Base-by-base conservation (phyloP, 2,797 vertebrate genomes). In the Diglossa cyanea region DNA sequence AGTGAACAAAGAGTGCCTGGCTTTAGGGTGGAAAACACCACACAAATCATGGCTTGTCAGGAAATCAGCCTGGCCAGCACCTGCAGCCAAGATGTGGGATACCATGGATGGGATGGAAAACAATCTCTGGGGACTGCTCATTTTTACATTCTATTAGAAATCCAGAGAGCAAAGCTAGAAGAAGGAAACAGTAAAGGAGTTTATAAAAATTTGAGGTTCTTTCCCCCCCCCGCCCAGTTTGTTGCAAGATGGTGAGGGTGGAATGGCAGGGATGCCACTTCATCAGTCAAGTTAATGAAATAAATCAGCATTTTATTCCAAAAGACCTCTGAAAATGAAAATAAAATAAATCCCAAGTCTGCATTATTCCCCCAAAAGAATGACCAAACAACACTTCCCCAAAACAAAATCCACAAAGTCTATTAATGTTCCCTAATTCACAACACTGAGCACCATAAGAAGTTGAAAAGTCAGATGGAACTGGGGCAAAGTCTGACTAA, bases 21-120 rank as follows among this genome's bases (percentile, higher is more conserved):
- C 65, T 77, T 83, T 19, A 28, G 77, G 40, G 57, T 47, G 48
- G 79, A 39, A 82, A 88, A 58, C 48, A 44, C 28, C 14, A 31
- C 55, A 75, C 33, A 65, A 90, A 79, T 73, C 72, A 62, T 3
- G 79, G 3, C 11, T 25, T 13, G 35, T 61, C 93, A 93, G 83
- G 83, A 86, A 90, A 84, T 70, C 14, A 58, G 82, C 71, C 70
- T 81, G 82, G 88, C 62, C 83, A 78, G 66, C 85, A 88, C 70
- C 91, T 96, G 95, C 50, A 17, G 2, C 88, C 94, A 94, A 94
- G 88, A 92, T 88, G 70, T 72, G 54, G 11, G 28, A 23, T 0
- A 23, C 8, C 35, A 35, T 2, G 23, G 50, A 74, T 23, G 23
- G 40, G 53, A 71, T 55, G 55, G 40, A 60, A 81, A 68, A 47